phyloP scores from a whole-genome alignment of 2,797 vertebrate genomes.

The Neoniphon sammara region DNA sequence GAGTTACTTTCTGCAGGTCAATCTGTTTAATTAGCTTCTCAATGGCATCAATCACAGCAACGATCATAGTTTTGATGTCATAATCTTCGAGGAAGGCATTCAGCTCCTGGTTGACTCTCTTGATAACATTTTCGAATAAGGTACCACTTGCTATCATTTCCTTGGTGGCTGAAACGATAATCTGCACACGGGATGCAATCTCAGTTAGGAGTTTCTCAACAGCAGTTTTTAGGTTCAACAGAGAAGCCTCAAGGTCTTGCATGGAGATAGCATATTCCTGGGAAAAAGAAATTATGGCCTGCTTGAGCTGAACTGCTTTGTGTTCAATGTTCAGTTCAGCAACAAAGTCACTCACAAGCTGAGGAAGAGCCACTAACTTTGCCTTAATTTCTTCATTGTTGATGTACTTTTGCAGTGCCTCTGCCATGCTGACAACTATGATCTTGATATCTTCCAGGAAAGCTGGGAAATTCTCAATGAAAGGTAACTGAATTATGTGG shows the following conservation, averaged over 20 bases:
- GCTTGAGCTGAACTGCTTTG: slow-evolving; percentile 77
- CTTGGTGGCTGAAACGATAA: slow-evolving; percentile 79
- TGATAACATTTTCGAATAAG: slow-evolving; percentile 75
- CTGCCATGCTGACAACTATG: slow-evolving; percentile 69
- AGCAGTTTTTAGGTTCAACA: slow-evolving; percentile 72
- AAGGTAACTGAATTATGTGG: slow-evolving; percentile 84
- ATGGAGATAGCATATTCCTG: slow-evolving; percentile 79
- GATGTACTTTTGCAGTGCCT: slow-evolving; percentile 80
- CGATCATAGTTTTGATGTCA: slow-evolving; percentile 76
- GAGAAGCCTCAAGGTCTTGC: slow-evolving; percentile 78
- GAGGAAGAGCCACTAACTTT: slow-evolving; percentile 77
- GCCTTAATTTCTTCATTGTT: slow-evolving; percentile 76
- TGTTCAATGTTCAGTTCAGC: slow-evolving; percentile 78
- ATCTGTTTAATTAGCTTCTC: slow-evolving; percentile 71
- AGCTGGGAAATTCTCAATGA: slow-evolving; percentile 80
- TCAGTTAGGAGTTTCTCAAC: slow-evolving; percentile 69
- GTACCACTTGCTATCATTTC: slow-evolving; percentile 76
- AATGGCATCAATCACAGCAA: slow-evolving; percentile 76
- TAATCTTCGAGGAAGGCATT: slow-evolving; percentile 81
- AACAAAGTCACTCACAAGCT: slow-evolving; percentile 79
- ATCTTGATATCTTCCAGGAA: slow-evolving; percentile 81
- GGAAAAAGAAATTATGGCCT: slow-evolving; percentile 76
- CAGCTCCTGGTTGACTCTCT: slow-evolving; percentile 78
- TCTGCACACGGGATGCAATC: slow-evolving; percentile 66
- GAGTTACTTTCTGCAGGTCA: slow-evolving; percentile 75